Evolutionary conservation across 2,888 invertebrate genomes (phyloP).

Genomic region (Invenusta paracnida): DNA sequence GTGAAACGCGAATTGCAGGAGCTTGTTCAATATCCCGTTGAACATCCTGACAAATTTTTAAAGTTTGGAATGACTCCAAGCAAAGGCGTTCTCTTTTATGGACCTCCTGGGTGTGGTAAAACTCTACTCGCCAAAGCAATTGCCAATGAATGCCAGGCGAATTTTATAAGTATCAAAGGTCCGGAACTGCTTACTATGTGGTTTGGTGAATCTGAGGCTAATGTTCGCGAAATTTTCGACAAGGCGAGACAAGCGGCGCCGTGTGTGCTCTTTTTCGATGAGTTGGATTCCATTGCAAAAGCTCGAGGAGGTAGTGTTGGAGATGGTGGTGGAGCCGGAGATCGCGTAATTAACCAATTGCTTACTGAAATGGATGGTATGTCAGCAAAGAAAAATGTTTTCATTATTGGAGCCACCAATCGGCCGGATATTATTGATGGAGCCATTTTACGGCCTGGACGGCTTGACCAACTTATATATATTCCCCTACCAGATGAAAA

Average conservation of each 20-base stretch:
- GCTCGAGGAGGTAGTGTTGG: slow-evolving; percentile 42
- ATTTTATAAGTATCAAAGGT: slow-evolving; percentile 98
- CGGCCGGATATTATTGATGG: slow-evolving; percentile 94
- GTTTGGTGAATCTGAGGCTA: slow-evolving; percentile 99
- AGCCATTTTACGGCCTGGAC: slow-evolving; percentile 88
- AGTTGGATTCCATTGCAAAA: slow-evolving; percentile 97
- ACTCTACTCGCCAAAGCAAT: slow-evolving; percentile 76
- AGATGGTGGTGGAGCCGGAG: slow-evolving; percentile 73
- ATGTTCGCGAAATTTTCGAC: slow-evolving; percentile 97
- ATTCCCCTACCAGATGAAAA: slow-evolving; percentile 98
- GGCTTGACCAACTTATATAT: slow-evolving; percentile 97
- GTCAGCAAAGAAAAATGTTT: slow-evolving; percentile 99
- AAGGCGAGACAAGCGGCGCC: slow-evolving; percentile 98
- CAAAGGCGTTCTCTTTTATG: slow-evolving; percentile 94
- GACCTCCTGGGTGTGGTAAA: slow-evolving; percentile 81
- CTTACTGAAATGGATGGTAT: slow-evolving; percentile 99
- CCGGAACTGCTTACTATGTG: slow-evolving; percentile 96
- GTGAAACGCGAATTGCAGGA: slow-evolving; percentile 90
- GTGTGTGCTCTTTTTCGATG: slow-evolving; percentile 97
- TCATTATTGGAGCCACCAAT: slow-evolving; percentile 94
- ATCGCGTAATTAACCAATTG: slow-evolving; percentile 97
- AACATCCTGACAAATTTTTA: slow-evolving; percentile 98
- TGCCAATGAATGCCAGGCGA: slow-evolving; percentile 98
- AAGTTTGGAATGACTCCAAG: slow-evolving; percentile 99
- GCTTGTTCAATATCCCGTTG: slow-evolving; percentile 97